Evolutionary conservation across 2,797 vertebrate genomes (phyloP).

Genomic region (Myioborus miniatus): DNA sequence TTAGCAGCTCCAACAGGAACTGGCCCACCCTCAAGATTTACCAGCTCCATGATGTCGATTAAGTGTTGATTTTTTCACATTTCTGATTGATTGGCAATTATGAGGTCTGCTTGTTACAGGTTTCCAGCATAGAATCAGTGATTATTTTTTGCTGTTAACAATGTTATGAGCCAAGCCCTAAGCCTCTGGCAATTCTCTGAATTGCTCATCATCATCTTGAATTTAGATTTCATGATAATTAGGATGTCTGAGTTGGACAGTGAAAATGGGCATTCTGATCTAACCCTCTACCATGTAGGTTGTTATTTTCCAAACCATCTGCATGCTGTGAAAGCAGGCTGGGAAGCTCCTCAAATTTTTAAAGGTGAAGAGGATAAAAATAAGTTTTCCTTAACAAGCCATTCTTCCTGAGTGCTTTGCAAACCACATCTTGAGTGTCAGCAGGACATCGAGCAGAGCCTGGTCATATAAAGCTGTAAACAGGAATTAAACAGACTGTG

Average conservation of each 20-base stretch:
- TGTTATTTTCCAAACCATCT: neutral
- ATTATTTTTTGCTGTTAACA: neutral
- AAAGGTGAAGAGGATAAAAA: neutral
- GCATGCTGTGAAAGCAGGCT: neutral
- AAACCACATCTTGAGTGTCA: neutral
- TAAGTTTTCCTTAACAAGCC: neutral
- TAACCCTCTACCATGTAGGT: neutral
- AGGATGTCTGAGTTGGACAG: neutral
- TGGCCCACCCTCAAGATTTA: neutral
- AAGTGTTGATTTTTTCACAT: neutral
- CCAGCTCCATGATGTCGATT: neutral
- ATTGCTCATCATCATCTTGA: constrained; percentile 19
- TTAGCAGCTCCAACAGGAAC: neutral
- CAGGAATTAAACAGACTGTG: neutral
- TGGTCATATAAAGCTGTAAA: neutral
- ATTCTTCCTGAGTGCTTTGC: neutral
- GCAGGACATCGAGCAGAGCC: neutral
- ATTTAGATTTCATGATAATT: constrained; percentile 33
- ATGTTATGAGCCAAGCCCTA: neutral
- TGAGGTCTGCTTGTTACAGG: neutral
- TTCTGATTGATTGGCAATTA: neutral
- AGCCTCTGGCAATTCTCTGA: constrained; percentile 9
- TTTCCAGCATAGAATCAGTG: neutral
- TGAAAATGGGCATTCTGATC: neutral
- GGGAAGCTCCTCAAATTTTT: neutral